A percentile compares a stretch with the other conserved stretches of the same genome.
phyloP scores from a whole-genome alignment of 2,888 invertebrate species.

The Tyria jacobaeae region DNA sequence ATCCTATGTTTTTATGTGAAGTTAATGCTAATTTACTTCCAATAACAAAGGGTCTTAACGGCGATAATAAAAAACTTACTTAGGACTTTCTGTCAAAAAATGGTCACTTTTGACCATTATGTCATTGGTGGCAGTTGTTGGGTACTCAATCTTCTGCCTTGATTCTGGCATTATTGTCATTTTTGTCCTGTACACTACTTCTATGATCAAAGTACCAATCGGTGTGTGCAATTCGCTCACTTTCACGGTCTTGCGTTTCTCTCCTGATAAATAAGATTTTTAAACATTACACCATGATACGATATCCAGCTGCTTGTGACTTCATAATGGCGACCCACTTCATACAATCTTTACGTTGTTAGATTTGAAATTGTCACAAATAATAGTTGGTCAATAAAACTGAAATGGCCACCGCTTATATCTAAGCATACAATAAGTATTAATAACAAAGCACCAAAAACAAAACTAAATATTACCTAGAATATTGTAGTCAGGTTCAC shows the following conservation, averaged over 20 bases:
- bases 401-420: too few species aligned
- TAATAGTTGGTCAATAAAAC: too few species aligned
- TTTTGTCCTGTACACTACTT: constrained; percentile 95
- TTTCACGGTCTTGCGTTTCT: constrained; percentile 92
- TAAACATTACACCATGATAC: too few species aligned
- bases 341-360: too few species aligned
- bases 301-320: too few species aligned
- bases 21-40: too few species aligned
- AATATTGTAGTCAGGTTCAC: constrained; percentile 90
- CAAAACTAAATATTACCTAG: constrained; percentile 84
- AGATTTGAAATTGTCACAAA: too few species aligned
- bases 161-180: constrained; percentile 95
- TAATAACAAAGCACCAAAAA: neutral
- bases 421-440: neutral
- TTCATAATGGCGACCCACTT: too few species aligned
- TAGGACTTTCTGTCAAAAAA: constrained; percentile 89
- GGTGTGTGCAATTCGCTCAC: constrained; percentile 96
- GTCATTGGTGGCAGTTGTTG: constrained; percentile 63
- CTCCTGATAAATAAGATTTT: constrained; percentile 86
- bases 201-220: constrained; percentile 93
- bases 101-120: constrained; percentile 97
- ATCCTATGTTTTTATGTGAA: too few species aligned
- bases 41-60: too few species aligned
- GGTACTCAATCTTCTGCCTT: constrained; percentile 86
- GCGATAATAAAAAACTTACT: too few species aligned